These are phyloP conservation scores for Tiliqua scincoides DNA, from an alignment of 2,113 vertebrate genomes.

Conservation along the genomic window DNA sequence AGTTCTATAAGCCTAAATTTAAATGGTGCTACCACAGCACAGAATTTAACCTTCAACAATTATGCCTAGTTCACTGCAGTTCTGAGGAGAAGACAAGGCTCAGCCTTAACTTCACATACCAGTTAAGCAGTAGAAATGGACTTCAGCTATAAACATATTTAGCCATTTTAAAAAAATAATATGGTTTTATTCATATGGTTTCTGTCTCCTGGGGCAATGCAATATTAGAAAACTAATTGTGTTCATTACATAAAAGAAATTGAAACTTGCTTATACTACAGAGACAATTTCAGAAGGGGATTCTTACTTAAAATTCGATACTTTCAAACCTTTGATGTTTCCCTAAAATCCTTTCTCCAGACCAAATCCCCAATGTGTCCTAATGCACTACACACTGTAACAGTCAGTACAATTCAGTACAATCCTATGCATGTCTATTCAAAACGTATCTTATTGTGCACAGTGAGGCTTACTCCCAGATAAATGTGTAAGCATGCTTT, in stretches of 20 bases:
- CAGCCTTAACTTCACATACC: not conserved
- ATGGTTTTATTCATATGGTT: not conserved
- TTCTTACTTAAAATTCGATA: not conserved
- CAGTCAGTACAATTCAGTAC: too few species aligned
- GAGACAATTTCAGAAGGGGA: not conserved
- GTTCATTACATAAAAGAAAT: not conserved
- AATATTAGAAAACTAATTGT: not conserved
- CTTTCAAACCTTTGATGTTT: not conserved
- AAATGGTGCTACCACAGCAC: not conserved
- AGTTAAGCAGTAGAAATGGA: not conserved
- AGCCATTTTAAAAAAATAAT: not conserved
- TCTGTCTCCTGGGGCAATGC: not conserved
- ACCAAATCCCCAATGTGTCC: not conserved
- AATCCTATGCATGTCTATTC: too few species aligned
- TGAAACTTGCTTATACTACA: not conserved
- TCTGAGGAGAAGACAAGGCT: accelerated
- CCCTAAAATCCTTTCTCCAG: not conserved
- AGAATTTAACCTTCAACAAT: not conserved
- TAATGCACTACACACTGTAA: not conserved
- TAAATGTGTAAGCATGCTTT: too few species aligned
- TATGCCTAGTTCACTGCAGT: not conserved
- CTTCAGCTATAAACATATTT: not conserved
- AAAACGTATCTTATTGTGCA: too few species aligned
- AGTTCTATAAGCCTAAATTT: not conserved
- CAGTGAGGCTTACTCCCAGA: too few species aligned